phyloP scores from a whole-genome alignment of 2,888 invertebrate genomes.

The Acronicta alni region DNA sequence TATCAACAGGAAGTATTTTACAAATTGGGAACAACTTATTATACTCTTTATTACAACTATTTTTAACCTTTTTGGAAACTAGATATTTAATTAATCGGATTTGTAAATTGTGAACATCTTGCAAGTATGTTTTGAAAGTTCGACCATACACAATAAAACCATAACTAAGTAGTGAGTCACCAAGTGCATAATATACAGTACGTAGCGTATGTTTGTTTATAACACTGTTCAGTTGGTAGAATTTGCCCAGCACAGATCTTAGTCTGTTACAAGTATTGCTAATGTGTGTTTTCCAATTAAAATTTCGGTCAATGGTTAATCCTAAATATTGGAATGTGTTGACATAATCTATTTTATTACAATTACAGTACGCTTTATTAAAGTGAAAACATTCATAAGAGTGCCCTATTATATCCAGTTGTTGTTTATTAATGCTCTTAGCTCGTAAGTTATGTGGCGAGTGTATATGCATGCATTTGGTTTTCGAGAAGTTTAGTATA shows the following conservation, averaged over 20 bases:
- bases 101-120: too few relatives aligned
- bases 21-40: too few relatives aligned
- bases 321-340: constrained; percentile 6
- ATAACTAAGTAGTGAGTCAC: neutral
- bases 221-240: too few relatives aligned
- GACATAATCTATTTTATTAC: neutral
- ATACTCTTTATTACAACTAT: too few relatives aligned
- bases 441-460: constrained; percentile 1
- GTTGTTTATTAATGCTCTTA: neutral
- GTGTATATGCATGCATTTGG: constrained; percentile 7
- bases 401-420: constrained; percentile 3
- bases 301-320: constrained; percentile 1
- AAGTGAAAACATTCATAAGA: constrained; percentile 10
- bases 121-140: neutral
- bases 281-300: constrained; percentile 7
- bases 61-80: too few relatives aligned
- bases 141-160: neutral
- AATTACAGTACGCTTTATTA: constrained; percentile 1
- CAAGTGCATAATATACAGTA: neutral
- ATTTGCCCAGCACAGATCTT: constrained; percentile 1
- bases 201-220: too few relatives aligned
- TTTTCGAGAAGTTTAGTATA: constrained; percentile 5
- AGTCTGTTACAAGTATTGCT: constrained; percentile 1
- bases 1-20: too few relatives aligned
- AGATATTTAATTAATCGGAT: too few relatives aligned